Base-by-base conservation (phyloP, 1,140 invertebrate species). In the Zaprionus inermis region DNA sequence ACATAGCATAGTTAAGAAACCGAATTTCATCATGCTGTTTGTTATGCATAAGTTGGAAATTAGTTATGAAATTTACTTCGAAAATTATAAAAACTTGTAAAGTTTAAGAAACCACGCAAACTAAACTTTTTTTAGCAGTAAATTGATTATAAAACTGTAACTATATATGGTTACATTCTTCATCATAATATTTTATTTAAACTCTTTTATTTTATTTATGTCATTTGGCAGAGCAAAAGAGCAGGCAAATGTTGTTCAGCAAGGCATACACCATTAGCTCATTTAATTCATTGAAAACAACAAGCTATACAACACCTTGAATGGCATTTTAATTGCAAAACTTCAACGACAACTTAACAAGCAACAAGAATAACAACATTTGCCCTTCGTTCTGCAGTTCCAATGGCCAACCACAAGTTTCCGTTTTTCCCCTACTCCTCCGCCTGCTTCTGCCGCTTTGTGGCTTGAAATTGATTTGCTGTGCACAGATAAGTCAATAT, bases 251-350 rank as follows among this genome's bases (percentile, higher is more conserved):
- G 55, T 22, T 54, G 70, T 24, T 56, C 7, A 59, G 51, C 63
- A 58, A 58, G 34, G 70, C 64, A 51, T 14, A 68, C 38, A 55
- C 49, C 57, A 69, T 64, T 81, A 57, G 49, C 79, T 78, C 60
- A 76, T 82, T 86, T 81, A 81, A 73, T 46, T 34, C 64, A 46
- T 16, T 22, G 46, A 44, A 70, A 54, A 28, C 46, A 41, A 57
- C 59, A 36, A 52, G 51, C 34, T 5, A n/a, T 22, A 34, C 55
- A 78, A 80, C 63, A 75, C 66, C 66, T 75, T 70, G n/a, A 79
- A 86, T 86, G 78, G 65, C 55, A 86, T 71, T 85, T 86, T 88
- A 85, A 82, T 85, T 82, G 79, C 76, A 60, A 81, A 86, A 86
- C 75, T 86, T 85, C 58, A 55, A 22, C 59, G 64, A 51, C 79